Base-by-base conservation (phyloP, 2,113 vertebrate species). In the Oreotrochilus melanogaster region DNA sequence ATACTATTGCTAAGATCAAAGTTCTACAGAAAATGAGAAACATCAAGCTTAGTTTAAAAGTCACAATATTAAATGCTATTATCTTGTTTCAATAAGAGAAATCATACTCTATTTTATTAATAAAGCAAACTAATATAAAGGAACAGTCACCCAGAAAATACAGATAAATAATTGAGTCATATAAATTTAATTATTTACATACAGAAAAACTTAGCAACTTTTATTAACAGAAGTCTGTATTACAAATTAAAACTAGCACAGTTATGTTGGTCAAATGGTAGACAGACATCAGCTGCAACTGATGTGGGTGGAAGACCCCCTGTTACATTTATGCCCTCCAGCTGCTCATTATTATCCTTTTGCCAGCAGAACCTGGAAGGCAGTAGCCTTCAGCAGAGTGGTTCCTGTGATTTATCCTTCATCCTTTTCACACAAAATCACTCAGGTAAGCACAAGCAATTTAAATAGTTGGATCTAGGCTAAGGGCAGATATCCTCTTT, bases 331-430 rank as follows among this genome's bases (percentile, higher is more conserved):
- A 61, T 73, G 33, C 57, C 74, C 58, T 95, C 54, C 90, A 93
- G 82, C 82, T 96, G 58, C 79, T 90, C 58, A 18, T 86, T 85
- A 79, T 85, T 76, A 85, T 10, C 60, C n/a, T 86, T 91, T 92
- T 62, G 31, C 78, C 50, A 82, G 78, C 50, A 83, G 54, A 90
- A 79, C 18, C n/a, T 57, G 45, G 31, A 62, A 96, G 74, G 45
- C 74, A 70, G 37, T 58, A 91, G 94, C 85, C 74, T 94, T 66
- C 54, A 89, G 31, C 53, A 93, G 60, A 91, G 70, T 67, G 47
- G 54, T 45, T 92, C 22, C 37, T 65, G n/a, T 60, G 61, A 71
- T 2, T 80, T 72, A 87, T 78, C 69, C 66, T 27, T 85, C 30
- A 35, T 61, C 27, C 62, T 83, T 35, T 61, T 83, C 78, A 80